Evolutionary conservation across 2,888 invertebrate genomes (phyloP).

Genomic region (Monopis laevigella): DNA sequence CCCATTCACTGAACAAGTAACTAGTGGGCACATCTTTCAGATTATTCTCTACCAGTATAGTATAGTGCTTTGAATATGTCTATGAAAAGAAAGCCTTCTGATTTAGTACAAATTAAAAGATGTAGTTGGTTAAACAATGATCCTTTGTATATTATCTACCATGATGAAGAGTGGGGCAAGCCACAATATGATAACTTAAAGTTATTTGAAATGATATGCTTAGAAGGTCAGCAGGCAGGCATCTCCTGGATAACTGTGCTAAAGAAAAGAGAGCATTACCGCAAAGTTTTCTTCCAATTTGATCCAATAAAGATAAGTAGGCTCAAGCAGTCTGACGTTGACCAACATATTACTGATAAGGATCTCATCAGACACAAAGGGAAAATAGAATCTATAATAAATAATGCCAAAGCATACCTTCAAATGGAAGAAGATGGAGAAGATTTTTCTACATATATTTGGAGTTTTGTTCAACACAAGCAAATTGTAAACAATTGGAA

Average conservation of each 20-base stretch:
- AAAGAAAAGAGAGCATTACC: constrained; percentile 45
- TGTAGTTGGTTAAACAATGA: constrained; percentile 46
- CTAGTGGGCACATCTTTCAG: no score
- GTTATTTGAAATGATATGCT: constrained; percentile 52
- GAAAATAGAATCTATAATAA: constrained; percentile 44
- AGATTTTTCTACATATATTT: constrained; percentile 41
- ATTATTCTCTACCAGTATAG: no score
- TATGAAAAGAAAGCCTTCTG: no score
- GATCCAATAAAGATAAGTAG: constrained; percentile 34
- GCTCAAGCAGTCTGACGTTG: constrained; percentile 29
- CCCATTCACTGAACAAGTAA: no score
- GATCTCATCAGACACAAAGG: constrained; percentile 41
- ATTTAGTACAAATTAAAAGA: no score
- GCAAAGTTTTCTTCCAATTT: constrained; percentile 36
- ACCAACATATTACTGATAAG: constrained; percentile 25
- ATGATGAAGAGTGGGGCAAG: constrained; percentile 54
- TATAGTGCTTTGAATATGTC: no score
- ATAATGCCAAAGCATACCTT: constrained; percentile 42
- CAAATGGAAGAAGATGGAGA: constrained; percentile 37
- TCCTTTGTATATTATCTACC: constrained; percentile 42
- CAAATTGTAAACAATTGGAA: constrained; percentile 40
- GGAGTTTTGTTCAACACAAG: constrained; percentile 41
- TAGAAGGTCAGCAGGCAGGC: constrained; percentile 58
- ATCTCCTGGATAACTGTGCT: constrained; percentile 51
- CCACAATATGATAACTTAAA: constrained; percentile 32